Conservation (phyloP, 2,888 invertebrate species). For the Nematopogon swammerdamellus region DNA sequence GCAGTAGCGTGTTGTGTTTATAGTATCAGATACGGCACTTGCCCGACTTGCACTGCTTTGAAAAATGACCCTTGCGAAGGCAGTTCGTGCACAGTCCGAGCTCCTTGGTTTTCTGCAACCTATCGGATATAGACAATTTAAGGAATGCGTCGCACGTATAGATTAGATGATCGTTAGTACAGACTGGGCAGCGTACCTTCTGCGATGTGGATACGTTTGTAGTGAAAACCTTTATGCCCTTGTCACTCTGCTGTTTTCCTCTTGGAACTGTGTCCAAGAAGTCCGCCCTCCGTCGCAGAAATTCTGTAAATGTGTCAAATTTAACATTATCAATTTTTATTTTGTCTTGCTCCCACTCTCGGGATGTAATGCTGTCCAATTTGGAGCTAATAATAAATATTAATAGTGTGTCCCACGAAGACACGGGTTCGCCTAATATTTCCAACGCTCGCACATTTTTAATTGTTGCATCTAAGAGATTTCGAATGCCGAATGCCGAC, state of each 20-base stretch:
- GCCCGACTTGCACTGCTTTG: background rate
- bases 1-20: slow-evolving; percentile 1
- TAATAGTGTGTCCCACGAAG: slow-evolving; percentile 14
- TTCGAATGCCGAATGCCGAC: slow-evolving; percentile 8
- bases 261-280: too few relatives aligned
- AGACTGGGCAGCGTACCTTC: too few relatives aligned
- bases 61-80: background rate
- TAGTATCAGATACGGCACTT: background rate
- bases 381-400: slow-evolving; percentile 13
- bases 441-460: slow-evolving; percentile 11
- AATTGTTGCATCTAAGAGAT: slow-evolving; percentile 10
- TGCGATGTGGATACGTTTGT: too few relatives aligned
- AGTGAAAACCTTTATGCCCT: too few relatives aligned
- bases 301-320: too few relatives aligned
- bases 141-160: background rate
- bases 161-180: background rate
- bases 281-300: too few relatives aligned
- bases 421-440: slow-evolving; percentile 11
- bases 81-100: background rate
- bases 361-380: slow-evolving; percentile 13
- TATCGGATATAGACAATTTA: background rate
- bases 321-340: too few relatives aligned
- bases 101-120: background rate
- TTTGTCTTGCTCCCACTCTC: slow-evolving; percentile 17
- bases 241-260: too few relatives aligned